Percentiles rank a stretch among this genome's conserved stretches.
Conservation (phyloP, 2,888 invertebrate species). For the Protodeltote pygarga region DNA sequence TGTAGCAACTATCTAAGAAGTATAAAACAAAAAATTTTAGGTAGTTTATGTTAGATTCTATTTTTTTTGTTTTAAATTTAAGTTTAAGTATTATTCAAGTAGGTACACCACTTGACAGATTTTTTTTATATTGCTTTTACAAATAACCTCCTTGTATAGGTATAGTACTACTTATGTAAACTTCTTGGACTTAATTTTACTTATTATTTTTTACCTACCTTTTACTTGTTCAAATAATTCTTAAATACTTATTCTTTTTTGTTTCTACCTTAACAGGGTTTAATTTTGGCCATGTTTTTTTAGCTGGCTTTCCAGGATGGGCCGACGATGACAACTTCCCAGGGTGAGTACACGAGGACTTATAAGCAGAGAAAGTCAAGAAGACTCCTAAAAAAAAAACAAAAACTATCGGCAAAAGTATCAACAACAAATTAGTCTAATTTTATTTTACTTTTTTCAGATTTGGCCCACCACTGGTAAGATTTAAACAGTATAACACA, state of each 20-base stretch:
- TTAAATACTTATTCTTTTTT: conserved; percentile 2
- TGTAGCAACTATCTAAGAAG: no score
- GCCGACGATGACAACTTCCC: neutral
- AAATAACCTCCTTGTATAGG: no score
- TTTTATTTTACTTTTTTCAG: conserved; percentile 53
- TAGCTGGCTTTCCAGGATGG: conserved; percentile 33
- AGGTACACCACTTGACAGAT: no score
- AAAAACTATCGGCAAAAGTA: neutral
- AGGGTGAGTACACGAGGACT: conserved; percentile 36
- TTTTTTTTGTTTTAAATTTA: no score
- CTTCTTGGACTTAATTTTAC: no score
- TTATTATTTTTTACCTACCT: no score
- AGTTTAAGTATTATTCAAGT: no score
- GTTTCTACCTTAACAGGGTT: conserved; percentile 16
- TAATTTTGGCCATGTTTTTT: conserved; percentile 24
- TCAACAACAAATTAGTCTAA: conserved; percentile 1
- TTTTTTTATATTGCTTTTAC: no score
- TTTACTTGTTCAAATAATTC: neutral
- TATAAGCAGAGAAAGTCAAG: no score
- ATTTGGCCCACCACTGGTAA: conserved; percentile 51
- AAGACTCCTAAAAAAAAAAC: neutral
- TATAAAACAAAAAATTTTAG: no score
- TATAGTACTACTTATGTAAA: no score
- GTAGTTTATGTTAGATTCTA: no score
- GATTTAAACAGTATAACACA: conserved; percentile 17